Evolutionary conservation across 2,888 invertebrate species (phyloP).

Genomic region (Fabriciana adippe): DNA sequence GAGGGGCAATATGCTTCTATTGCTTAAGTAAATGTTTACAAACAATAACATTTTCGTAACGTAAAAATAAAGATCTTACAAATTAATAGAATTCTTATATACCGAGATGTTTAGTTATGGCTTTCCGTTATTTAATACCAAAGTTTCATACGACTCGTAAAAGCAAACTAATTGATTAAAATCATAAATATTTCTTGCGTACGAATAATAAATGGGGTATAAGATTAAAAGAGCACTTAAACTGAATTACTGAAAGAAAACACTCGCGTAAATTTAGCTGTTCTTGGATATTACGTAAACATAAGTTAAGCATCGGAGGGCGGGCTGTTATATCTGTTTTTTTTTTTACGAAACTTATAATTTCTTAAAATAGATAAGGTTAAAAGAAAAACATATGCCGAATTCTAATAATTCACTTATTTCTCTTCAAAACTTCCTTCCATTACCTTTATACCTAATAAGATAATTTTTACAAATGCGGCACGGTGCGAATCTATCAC

Average conservation of each 20-base stretch:
- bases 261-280: conserved; percentile 34
- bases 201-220: conserved; percentile 28
- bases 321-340: conserved; percentile 47
- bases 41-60: conserved; percentile 5
- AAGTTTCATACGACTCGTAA: conserved; percentile 15
- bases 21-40: conserved; percentile 29
- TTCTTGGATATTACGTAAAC: conserved; percentile 40
- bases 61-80: not conserved
- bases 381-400: too few relatives aligned
- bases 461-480: conserved; percentile 48
- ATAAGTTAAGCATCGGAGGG: conserved; percentile 46
- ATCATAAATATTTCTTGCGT: conserved; percentile 30
- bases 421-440: too few relatives aligned
- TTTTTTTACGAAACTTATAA: not conserved
- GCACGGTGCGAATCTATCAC: conserved; percentile 69
- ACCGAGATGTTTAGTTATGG: conserved; percentile 1
- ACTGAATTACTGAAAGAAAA: conserved; percentile 37
- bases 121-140: not conserved
- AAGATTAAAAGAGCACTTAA: conserved; percentile 39
- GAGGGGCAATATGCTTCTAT: conserved; percentile 36
- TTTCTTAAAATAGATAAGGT: too few relatives aligned
- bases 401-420: too few relatives aligned
- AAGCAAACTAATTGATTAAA: conserved; percentile 32
- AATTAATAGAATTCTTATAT: not conserved
- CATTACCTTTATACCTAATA: conserved; percentile 23